A percentile compares a stretch with the other conserved stretches of the same genome.
Conservation (phyloP, 1,140 invertebrate species). For the Samia ricini region DNA sequence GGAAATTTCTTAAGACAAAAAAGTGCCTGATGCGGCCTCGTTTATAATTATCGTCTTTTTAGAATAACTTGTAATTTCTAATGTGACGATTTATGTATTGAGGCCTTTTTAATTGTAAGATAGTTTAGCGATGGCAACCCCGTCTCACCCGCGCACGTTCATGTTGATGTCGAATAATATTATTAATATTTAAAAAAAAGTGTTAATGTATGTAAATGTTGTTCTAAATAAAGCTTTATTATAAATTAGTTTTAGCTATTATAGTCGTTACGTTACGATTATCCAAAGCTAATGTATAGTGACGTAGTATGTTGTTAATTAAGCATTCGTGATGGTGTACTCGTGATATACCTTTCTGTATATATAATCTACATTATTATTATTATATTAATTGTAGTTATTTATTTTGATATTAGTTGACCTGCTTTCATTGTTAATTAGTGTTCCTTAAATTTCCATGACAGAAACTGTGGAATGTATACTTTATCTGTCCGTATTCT, state of each 20-base stretch:
- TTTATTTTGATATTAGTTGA: constrained; percentile 64
- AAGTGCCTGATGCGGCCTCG: neutral
- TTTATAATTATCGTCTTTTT: neutral
- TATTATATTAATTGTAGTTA: constrained; percentile 60
- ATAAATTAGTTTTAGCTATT: constrained; percentile 65
- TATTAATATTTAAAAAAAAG: constrained; percentile 22
- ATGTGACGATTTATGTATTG: neutral
- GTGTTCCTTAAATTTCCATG: constrained; percentile 53
- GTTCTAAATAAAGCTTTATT: constrained; percentile 74
- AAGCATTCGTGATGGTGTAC: constrained; percentile 36
- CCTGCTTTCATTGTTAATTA: constrained; percentile 45
- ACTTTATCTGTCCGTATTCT: constrained; percentile 8
- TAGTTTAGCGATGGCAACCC: neutral
- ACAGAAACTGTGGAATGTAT: constrained; percentile 41
- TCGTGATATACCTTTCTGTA: constrained; percentile 45
- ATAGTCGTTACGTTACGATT: constrained; percentile 56
- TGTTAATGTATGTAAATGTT: constrained; percentile 67
- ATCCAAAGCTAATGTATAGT: constrained; percentile 69
- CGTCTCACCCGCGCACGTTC: constrained; percentile 4
- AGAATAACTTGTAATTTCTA: neutral
- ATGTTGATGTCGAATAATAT: neutral
- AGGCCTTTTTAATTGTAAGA: constrained; percentile 7
- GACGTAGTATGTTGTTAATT: constrained; percentile 56
- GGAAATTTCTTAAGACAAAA: neutral
- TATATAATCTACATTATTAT: constrained; percentile 47